These are phyloP conservation scores for Amphiduros pacificus DNA, from an alignment of 2,888 invertebrate species.

Conservation along the genomic window DNA sequence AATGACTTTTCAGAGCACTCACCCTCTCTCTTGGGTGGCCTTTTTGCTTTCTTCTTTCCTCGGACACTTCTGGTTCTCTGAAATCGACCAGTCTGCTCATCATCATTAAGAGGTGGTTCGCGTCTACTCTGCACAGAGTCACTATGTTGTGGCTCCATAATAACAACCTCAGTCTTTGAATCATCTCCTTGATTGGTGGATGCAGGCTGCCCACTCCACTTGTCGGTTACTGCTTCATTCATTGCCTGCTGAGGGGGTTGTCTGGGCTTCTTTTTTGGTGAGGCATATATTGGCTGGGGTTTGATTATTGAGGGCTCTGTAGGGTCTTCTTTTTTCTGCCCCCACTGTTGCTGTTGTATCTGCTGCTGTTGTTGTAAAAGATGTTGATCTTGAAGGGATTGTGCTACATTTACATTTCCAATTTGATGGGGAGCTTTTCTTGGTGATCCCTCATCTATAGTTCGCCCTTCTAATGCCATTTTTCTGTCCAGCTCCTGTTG, in stretches of 20 bases:
- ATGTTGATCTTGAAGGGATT: no score
- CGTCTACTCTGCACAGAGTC: no score
- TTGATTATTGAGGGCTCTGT: not conserved
- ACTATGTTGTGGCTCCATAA: no score
- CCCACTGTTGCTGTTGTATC: not conserved
- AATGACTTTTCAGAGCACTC: no score
- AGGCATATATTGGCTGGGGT: not conserved
- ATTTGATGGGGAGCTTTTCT: not conserved
- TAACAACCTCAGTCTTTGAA: no score
- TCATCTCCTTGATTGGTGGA: no score
- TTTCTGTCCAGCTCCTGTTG: no score
- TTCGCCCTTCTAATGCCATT: not conserved
- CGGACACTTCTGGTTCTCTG: not conserved
- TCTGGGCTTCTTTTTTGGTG: conserved; percentile 1
- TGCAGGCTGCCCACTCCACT: no score
- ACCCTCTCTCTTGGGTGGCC: no score
- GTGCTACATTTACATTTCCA: not conserved
- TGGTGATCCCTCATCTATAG: not conserved
- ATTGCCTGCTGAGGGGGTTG: not conserved
- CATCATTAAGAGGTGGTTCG: not conserved
- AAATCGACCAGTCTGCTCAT: not conserved
- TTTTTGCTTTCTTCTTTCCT: not conserved
- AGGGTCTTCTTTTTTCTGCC: not conserved
- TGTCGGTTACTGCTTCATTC: no score
- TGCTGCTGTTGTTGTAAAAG: no score